Evolutionary conservation across 2,113 vertebrate genomes (phyloP).

Genomic region (Leiothrix lutea): DNA sequence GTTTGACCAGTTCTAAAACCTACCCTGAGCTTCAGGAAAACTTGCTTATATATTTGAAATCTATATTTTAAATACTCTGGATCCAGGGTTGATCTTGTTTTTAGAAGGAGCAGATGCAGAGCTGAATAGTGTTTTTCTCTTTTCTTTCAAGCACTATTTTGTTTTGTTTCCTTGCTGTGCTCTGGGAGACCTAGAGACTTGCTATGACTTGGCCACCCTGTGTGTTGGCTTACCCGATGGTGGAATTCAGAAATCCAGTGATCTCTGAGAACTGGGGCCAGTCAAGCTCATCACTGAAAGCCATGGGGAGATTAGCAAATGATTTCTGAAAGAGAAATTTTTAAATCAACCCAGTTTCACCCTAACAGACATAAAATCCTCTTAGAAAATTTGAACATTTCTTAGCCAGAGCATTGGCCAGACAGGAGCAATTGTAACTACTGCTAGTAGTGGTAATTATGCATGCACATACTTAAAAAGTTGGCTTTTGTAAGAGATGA

Average conservation of each 20-base stretch:
- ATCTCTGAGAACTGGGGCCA: conserved; percentile 79
- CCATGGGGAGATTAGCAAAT: conserved; percentile 65
- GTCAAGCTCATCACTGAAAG: conserved; percentile 70
- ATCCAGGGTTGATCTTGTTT: not conserved
- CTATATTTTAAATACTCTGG: not conserved
- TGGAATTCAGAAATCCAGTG: conserved; percentile 77
- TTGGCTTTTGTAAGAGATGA: not conserved
- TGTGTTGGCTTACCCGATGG: conserved; percentile 60
- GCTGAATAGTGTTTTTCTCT: not conserved
- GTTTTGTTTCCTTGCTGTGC: not conserved
- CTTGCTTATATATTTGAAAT: not conserved
- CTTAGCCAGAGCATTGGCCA: not conserved
- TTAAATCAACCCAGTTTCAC: not conserved
- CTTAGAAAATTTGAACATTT: not conserved
- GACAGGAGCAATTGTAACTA: not conserved
- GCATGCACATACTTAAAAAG: not conserved
- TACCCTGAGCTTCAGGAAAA: not conserved
- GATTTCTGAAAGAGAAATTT: conserved; percentile 67
- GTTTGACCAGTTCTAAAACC: not conserved
- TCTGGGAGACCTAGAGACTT: not conserved
- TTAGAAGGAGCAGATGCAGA: not conserved
- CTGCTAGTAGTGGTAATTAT: not conserved
- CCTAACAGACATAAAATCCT: not conserved
- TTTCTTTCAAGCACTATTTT: not conserved
- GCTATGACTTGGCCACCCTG: rapidly evolving